Percentiles rank a stretch among this genome's conserved stretches.
These are phyloP conservation scores for Aleiodes alternator DNA, from an alignment of 2,888 invertebrate species.

Conservation along the genomic window DNA sequence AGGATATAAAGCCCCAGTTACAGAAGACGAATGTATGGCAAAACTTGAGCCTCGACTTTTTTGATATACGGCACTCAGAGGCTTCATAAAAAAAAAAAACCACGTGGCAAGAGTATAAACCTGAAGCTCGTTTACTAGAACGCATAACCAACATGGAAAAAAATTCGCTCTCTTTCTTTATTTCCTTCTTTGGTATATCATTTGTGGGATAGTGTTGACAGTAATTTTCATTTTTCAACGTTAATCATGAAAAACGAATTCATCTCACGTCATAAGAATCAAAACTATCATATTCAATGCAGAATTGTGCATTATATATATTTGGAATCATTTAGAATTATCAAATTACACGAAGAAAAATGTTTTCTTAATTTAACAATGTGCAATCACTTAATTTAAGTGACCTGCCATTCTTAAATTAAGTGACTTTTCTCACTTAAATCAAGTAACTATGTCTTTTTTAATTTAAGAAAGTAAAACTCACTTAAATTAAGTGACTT, in stretches of 20 bases:
- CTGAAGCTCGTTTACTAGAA: constrained; percentile 38
- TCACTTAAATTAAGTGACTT: too few relatives aligned
- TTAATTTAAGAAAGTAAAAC: too few relatives aligned
- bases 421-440: too few relatives aligned
- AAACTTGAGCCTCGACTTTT: constrained; percentile 40
- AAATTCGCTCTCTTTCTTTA: constrained; percentile 4
- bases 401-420: too few relatives aligned
- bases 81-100: constrained; percentile 38
- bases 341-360: too few relatives aligned
- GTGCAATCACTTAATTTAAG: too few relatives aligned
- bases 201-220: neutral
- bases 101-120: constrained; percentile 40
- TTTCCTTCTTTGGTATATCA: neutral
- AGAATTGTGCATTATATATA: too few relatives aligned
- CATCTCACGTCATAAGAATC: too few relatives aligned
- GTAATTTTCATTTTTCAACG: constrained; percentile 3
- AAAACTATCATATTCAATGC: too few relatives aligned
- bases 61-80: constrained; percentile 37
- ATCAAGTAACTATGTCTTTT: too few relatives aligned
- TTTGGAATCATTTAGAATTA: too few relatives aligned
- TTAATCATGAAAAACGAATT: neutral
- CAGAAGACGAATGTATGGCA: constrained; percentile 39
- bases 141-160: constrained; percentile 30
- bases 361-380: too few relatives aligned
- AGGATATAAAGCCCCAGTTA: constrained; percentile 38